Base-by-base conservation (phyloP, 2,888 invertebrate genomes). In the Cephus nigrinus region DNA sequence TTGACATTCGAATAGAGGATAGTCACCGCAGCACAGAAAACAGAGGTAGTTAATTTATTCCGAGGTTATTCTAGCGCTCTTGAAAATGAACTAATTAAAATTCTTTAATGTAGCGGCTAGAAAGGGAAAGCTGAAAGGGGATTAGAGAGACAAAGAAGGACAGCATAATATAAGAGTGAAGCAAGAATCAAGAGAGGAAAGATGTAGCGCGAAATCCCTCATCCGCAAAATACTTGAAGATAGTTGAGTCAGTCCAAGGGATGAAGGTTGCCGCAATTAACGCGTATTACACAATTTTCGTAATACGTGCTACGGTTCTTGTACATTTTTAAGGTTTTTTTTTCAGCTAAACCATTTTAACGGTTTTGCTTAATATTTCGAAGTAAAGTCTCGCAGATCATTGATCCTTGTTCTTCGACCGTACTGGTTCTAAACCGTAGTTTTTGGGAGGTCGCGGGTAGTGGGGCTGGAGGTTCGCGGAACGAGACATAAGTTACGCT, bases 401-500 rank as follows among this genome's bases (percentile, higher is more conserved):
- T 23, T 23, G 55, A 55, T 23, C 9, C 9, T 55, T 23, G 55
- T 55, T 55, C 15, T 9, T 5, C 9, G 55, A 23, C 5, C 40
- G 23, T 9, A 55, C 23, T 23, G 9, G 55, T 23, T 40, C 9
- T 9, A 55, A 55, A 55, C 23, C 9, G 23, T 23, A 55, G 55
- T 9, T 55, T 55, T 55, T 23, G 55, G 15, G 3, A 9, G 23
- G 9, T 55, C 9, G 23, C 9, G 55, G 23, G 55, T 23, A 55
- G 55, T 2, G 55, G 55, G 55, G 9, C 55, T 9, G 1, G 15
- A 2, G 55, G 23, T 23, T 23, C 55, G 2, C 23, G 55, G 55
- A 55, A 55, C 55, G 68, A 34, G 69, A 71, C 76, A 78, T 80
- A 80, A 82, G 81, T 82, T 81, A 79, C 80, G 75, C 75, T 74